A percentile compares a stretch with the other conserved stretches of the same genome.
Evolutionary conservation across 2,797 vertebrate genomes (phyloP).

Genomic region (Enteromius afrohamiltoni): DNA sequence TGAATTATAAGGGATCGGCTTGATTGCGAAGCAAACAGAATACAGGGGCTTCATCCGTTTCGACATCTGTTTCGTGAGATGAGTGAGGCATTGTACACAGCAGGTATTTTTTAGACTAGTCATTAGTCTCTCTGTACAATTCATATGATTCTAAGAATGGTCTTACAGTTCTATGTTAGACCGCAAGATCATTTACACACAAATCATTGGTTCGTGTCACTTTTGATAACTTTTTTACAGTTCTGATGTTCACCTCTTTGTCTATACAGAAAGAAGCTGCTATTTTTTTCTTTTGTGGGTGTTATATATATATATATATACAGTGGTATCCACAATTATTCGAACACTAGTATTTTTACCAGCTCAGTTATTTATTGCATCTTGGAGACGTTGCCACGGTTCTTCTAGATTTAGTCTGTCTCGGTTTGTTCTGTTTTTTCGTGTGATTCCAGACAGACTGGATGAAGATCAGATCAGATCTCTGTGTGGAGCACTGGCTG

Average conservation of each 20-base stretch:
- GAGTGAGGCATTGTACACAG: conserved; percentile 59
- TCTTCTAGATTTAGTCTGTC: background rate
- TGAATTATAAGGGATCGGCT: conserved; percentile 59
- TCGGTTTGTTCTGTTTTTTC: background rate
- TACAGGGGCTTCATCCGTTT: conserved; percentile 33
- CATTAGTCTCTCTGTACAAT: conserved; percentile 72
- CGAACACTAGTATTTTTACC: background rate
- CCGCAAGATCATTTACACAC: conserved; percentile 85
- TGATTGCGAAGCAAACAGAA: conserved; percentile 54
- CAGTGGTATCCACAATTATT: background rate
- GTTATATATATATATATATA: conserved; percentile 72
- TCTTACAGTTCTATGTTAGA: conserved; percentile 95
- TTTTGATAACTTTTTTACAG: conserved; percentile 97
- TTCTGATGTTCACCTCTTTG: conserved; percentile 96
- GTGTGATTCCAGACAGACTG: background rate
- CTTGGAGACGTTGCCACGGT: background rate
- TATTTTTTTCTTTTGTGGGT: conserved; percentile 94
- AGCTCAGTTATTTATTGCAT: background rate
- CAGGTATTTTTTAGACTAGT: conserved; percentile 75
- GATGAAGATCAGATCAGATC: background rate
- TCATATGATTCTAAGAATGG: conserved; percentile 76
- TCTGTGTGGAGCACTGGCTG: background rate
- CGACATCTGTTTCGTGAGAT: conserved; percentile 36
- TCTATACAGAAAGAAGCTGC: conserved; percentile 99
- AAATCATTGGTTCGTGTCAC: conserved; percentile 92